Evolutionary conservation across 2,797 vertebrate species (phyloP).

Genomic region (Halcyon smyrnensis): DNA sequence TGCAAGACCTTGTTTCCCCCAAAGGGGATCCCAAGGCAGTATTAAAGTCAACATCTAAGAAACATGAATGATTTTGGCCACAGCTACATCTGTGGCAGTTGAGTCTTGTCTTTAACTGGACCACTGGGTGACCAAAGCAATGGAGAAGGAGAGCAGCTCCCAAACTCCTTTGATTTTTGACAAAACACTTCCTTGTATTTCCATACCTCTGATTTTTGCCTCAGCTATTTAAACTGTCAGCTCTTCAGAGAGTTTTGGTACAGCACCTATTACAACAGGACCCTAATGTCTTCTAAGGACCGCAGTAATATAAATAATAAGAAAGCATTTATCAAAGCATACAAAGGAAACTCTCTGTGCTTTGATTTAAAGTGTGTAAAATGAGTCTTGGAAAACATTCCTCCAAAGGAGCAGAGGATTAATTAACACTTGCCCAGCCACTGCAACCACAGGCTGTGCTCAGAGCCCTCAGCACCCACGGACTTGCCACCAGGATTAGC

Average conservation of each 20-base stretch:
- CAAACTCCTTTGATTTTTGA: neutral
- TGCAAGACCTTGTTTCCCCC: neutral
- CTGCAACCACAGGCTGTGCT: neutral
- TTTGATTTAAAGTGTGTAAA: constrained; percentile 54
- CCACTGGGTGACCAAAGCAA: neutral
- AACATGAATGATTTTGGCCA: neutral
- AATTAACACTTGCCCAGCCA: neutral
- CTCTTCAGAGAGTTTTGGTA: neutral
- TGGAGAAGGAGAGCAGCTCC: neutral
- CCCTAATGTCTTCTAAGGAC: neutral
- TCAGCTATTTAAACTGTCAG: neutral
- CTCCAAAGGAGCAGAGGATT: neutral
- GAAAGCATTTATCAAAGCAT: constrained; percentile 42
- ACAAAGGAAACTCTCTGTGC: constrained; percentile 22
- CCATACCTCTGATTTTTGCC: neutral
- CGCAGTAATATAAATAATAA: neutral
- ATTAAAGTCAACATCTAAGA: neutral
- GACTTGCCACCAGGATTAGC: neutral
- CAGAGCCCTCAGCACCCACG: neutral
- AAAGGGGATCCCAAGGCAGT: neutral
- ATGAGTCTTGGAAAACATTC: constrained; percentile 51
- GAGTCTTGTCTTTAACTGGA: neutral
- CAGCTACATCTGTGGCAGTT: neutral
- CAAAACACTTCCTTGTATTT: neutral
- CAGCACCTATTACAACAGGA: neutral